Base-by-base conservation (phyloP, 1,140 invertebrate genomes). In the Drosophila bocqueti region DNA sequence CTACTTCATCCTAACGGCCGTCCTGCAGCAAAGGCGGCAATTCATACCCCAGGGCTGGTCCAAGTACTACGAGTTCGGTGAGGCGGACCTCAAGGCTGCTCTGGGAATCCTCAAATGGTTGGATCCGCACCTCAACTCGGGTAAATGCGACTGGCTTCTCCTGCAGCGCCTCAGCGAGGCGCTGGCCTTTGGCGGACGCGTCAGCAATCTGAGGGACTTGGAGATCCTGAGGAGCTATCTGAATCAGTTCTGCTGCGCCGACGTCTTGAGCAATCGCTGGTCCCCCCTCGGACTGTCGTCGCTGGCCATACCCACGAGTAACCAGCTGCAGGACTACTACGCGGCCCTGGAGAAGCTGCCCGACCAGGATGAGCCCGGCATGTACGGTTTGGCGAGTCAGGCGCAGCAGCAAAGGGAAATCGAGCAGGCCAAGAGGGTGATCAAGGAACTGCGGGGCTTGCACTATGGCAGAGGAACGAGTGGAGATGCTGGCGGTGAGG, bases 61-160 rank as follows among this genome's bases (percentile, higher is more conserved):
- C 1, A 97, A 97, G 92, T 96, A 96, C 91, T 99, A 99, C 93
- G 98, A 99, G 85, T 99, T 98, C 93, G 97, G 96, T 42, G 95
- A 97, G 75, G 95, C 96, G 2, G 98, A 99, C 93, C 93, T 99
- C 1, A 94, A 95, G 62, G 96, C 97, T 6, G 97, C 96, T 2
- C 94, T 96, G 47, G 95, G 96, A 61, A 94, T 98, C 34, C 94
- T 97, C 4, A 94, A 96, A 31, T 94, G 95, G 91, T 83, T 96
- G 29, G 94, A 94, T 79, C 67, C 83, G 6, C 78, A 78, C 18
- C 79, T 82, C n/a, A 85, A 86, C n/a, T 78, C 59, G 8, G 69
- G 78, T 2, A 78, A 57, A 45, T 77, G 68, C 55, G 34, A 96
- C 74, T 99, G 97, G 97, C 94, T 96, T 54, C 96, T 96, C 71